phyloP scores from a whole-genome alignment of 2,888 invertebrate species.

The Phytoseiulus persimilis region DNA sequence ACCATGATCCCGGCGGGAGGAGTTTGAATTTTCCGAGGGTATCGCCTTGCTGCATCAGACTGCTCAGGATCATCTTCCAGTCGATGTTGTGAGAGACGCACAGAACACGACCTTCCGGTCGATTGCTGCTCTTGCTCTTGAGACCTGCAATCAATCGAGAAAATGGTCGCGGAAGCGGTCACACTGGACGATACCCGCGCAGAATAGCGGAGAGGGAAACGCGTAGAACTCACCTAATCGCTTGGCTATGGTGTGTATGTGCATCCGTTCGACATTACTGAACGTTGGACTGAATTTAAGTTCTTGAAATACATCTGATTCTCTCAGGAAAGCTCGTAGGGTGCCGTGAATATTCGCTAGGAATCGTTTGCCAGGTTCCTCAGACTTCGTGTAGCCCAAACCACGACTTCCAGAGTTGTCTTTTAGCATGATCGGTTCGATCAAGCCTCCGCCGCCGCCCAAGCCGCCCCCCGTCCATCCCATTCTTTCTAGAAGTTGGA shows the following conservation, averaged over 20 bases:
- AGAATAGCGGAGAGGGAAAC: too few relatives aligned
- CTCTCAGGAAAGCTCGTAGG: not conserved
- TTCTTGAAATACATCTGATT: conserved; percentile 15
- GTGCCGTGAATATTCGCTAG: not conserved
- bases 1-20: conserved; percentile 25
- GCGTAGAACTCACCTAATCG: conserved; percentile 11
- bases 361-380: not conserved
- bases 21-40: not conserved
- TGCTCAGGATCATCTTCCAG: not conserved
- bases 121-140: conserved; percentile 33
- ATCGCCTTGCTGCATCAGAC: not conserved
- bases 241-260: conserved; percentile 10
- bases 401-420: conserved; percentile 16
- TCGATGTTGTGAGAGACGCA: conserved; percentile 30
- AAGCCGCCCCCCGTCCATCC: not conserved
- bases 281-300: conserved; percentile 31
- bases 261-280: not conserved
- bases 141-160: not conserved
- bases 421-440: conserved; percentile 22
- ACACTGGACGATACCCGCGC: not conserved
- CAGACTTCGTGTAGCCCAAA: not conserved
- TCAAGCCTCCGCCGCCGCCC: conserved; percentile 6
- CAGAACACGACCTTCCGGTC: conserved; percentile 32
- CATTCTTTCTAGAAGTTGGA: conserved; percentile 12
- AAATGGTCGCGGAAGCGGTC: not conserved